Conservation (phyloP, 2,888 invertebrate species). For the Stenoptilia bipunctidactyla region DNA sequence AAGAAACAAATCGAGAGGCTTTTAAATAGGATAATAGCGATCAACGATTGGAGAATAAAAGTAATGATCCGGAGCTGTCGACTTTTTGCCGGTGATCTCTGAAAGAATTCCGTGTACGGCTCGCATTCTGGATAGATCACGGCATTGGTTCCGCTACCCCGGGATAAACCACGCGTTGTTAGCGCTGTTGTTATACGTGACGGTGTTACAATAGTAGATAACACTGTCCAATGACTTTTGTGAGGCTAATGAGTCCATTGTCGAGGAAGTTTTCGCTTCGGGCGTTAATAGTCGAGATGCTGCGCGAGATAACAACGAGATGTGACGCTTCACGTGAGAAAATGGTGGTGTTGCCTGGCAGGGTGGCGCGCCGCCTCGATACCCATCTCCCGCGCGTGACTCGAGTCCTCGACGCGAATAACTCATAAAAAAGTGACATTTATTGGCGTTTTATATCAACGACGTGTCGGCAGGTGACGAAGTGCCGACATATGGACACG, state of each 20-base stretch:
- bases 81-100: conserved; percentile 29
- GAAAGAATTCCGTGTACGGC: conserved; percentile 43
- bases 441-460: conserved; percentile 68
- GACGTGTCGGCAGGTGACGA: conserved; percentile 54
- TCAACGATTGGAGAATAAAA: conserved; percentile 66
- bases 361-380: conserved; percentile 52
- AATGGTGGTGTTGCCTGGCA: conserved; percentile 31
- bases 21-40: conserved; percentile 70
- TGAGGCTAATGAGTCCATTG: conserved; percentile 60
- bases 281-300: conserved; percentile 49
- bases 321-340: conserved; percentile 41
- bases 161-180: conserved; percentile 65
- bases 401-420: conserved; percentile 44
- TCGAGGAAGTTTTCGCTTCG: conserved; percentile 33
- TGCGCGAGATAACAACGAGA: conserved; percentile 26
- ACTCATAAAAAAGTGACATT: conserved; percentile 69
- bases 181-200: conserved; percentile 60
- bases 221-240: conserved; percentile 59
- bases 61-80: conserved; percentile 39
- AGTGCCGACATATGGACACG: conserved; percentile 29
- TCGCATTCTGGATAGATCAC: conserved; percentile 52
- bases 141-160: conserved; percentile 63
- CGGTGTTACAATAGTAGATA: conserved; percentile 42
- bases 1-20: conserved; percentile 61
- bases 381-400: conserved; percentile 61